Evolutionary conservation across 1,140 invertebrate genomes (phyloP).

Genomic region (Cydia fagiglandana): DNA sequence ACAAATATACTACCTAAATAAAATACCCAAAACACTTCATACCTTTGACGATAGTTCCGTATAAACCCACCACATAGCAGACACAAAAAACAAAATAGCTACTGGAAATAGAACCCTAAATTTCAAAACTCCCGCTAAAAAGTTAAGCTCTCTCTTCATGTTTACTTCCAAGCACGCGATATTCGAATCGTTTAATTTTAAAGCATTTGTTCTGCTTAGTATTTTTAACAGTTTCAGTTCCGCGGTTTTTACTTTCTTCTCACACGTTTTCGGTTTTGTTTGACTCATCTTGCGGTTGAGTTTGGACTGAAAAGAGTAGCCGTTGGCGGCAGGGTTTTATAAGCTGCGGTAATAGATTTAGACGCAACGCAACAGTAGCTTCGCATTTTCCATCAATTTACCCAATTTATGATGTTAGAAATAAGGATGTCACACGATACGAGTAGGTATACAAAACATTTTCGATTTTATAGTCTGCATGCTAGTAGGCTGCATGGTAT

Average conservation of each 20-base stretch:
- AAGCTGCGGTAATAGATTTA: constrained; percentile 32
- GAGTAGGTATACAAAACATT: background rate
- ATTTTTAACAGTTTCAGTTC: constrained; percentile 64
- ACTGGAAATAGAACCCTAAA: constrained; percentile 28
- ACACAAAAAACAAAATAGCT: constrained; percentile 33
- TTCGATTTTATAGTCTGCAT: too few relatives aligned
- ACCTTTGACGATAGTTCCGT: constrained; percentile 37
- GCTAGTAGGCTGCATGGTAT: too few relatives aligned
- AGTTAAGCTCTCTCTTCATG: constrained; percentile 37
- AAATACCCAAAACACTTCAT: constrained; percentile 19
- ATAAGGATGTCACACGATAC: background rate
- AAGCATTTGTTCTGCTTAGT: constrained; percentile 57
- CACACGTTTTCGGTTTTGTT: constrained; percentile 47
- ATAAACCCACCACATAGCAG: constrained; percentile 35
- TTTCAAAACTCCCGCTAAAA: constrained; percentile 10
- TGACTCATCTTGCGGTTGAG: constrained; percentile 42
- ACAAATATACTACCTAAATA: background rate
- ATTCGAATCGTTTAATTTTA: constrained; percentile 55
- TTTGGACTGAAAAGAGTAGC: constrained; percentile 46
- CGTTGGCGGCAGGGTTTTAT: constrained; percentile 49
- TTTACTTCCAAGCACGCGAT: constrained; percentile 44
- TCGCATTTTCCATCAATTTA: constrained; percentile 30
- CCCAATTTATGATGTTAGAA: background rate
- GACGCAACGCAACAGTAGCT: constrained; percentile 14
- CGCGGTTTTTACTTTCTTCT: constrained; percentile 62